phyloP scores from a whole-genome alignment of 2,797 vertebrate species.

The Coendou prehensilis region DNA sequence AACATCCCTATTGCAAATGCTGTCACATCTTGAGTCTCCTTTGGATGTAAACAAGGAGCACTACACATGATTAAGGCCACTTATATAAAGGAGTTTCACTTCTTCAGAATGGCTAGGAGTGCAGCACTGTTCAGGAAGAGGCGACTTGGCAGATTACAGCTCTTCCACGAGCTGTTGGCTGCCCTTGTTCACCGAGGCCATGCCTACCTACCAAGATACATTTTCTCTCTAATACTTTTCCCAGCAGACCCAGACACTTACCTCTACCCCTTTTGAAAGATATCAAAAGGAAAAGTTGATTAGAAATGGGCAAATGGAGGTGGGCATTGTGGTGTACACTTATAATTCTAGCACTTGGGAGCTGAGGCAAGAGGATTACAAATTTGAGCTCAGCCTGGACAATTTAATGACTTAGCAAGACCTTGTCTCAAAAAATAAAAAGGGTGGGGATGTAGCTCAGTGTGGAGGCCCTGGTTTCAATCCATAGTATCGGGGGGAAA shows the following conservation, averaged over 20 bases:
- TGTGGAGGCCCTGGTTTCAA: neutral
- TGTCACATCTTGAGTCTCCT: constrained; percentile 69
- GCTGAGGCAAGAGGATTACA: neutral
- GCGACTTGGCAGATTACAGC: neutral
- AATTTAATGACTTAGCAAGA: neutral
- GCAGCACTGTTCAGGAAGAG: neutral
- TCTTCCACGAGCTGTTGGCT: neutral
- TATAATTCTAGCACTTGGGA: neutral
- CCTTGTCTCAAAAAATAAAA: neutral
- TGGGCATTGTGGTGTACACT: neutral
- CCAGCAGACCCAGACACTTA: neutral
- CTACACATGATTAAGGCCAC: constrained; percentile 71
- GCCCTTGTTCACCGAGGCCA: neutral
- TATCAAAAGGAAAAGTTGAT: neutral
- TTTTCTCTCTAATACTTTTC: neutral
- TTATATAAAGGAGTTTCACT: constrained; percentile 63
- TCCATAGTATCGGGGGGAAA: neutral
- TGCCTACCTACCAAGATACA: neutral
- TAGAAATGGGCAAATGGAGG: neutral
- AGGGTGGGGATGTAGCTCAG: neutral
- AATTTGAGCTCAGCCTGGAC: neutral
- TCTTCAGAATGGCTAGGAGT: constrained; percentile 31
- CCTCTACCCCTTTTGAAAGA: neutral
- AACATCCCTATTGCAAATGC: constrained; percentile 74
- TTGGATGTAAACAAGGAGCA: constrained; percentile 61